These are phyloP conservation scores for Cynodonichthys magdalenae DNA, from an alignment of 2,797 vertebrate species.

Conservation along the genomic window DNA sequence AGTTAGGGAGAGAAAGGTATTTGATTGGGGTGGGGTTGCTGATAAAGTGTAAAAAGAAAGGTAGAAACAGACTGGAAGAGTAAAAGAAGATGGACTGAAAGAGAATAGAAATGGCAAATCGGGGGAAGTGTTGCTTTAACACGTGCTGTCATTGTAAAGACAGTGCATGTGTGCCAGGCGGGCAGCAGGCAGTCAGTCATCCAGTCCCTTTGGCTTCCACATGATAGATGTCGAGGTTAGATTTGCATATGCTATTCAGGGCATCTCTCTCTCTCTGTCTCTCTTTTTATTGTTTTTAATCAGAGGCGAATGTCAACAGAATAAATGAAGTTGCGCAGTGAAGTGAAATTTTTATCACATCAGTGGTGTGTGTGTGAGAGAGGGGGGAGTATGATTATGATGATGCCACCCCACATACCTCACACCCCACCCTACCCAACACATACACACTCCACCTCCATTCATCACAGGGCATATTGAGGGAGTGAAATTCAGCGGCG, in stretches of 20 bases:
- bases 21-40: too few species aligned
- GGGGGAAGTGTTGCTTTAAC: constrained; percentile 86
- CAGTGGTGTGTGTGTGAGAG: constrained; percentile 74
- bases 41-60: constrained; percentile 9
- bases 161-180: constrained; percentile 79
- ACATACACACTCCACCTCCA: constrained; percentile 81
- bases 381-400: constrained; percentile 47
- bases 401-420: constrained; percentile 67
- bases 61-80: not conserved
- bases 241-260: constrained; percentile 99
- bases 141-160: constrained; percentile 82
- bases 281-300: constrained; percentile 99
- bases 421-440: constrained; percentile 43
- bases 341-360: constrained; percentile 99
- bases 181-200: constrained; percentile 71
- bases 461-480: constrained; percentile 99
- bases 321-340: constrained; percentile 99
- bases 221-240: constrained; percentile 96
- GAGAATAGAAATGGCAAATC: constrained; percentile 16
- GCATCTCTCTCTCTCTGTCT: constrained; percentile 83
- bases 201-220: constrained; percentile 92
- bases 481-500: constrained; percentile 93
- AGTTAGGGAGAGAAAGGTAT: too few species aligned
- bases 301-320: constrained; percentile 99
- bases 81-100: not conserved